Evolutionary conservation across 1,140 invertebrate genomes (phyloP), one percentile per base, ranked within the genome.

Genomic region (Vollenhovia emeryi): DNA sequence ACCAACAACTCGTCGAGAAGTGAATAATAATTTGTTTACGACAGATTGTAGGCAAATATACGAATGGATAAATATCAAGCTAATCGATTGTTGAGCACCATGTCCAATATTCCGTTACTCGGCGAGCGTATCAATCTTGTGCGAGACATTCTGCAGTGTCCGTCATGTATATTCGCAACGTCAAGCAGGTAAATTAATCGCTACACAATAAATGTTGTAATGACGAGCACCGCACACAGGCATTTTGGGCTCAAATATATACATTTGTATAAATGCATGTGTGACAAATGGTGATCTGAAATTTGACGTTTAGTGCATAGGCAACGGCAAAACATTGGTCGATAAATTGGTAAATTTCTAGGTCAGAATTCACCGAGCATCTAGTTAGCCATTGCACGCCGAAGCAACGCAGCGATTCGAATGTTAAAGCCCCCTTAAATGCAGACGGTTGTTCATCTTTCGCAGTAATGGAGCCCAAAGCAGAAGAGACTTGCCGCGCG

Each of bases 401-500:
- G 2, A 84, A 87, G 9, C 18, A 21, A 15, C 30, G 9, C 64
- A 87, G 88, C 7, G 30, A 27, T 2, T 13, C 66, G 0, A 86
- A 91, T 1, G 83, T 86, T 2, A 90, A 87, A 5, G 48, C 87
- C 4, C 0, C 15, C 0, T 45, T 18, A 15, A 43, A 45, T 36
- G 64, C 76, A n/a, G 78, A 27, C 6, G 84, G 79, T 55, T 64
- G 30, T 0, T 59, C 59, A 2, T 86, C 79, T 3, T 78, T 89
- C 3, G 82, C 21, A 0, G 80, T 85, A 8, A 59, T 78, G 0
- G 88, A 92, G 27, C 74, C 95, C 18, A 94, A 95, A 24, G 94
- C 93, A 62, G 96, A 96, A 3, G 96, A 95, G 18, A 95, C 97
- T 15, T 97, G 97, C 2, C 96, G 97, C 68, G 96, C 98, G 5